Evolutionary conservation across 2,888 invertebrate genomes (phyloP).

Genomic region (Lasioglossum leucozonium): DNA sequence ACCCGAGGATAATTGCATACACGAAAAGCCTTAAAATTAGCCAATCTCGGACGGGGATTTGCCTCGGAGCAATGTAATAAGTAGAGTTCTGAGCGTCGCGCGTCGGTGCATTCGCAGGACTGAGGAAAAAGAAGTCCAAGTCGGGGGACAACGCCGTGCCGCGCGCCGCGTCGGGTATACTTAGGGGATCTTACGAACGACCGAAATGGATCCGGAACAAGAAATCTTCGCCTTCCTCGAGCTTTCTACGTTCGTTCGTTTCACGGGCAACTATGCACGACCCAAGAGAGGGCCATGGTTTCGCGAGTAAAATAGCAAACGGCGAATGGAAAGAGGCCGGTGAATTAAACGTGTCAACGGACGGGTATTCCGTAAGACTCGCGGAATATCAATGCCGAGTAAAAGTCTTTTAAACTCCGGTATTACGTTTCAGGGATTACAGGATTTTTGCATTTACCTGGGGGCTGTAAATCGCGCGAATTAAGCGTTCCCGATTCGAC

Average conservation of each 20-base stretch:
- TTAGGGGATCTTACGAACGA: constrained; percentile 44
- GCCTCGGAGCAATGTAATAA: constrained; percentile 33
- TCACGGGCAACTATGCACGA: constrained; percentile 22
- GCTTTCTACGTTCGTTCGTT: constrained; percentile 23
- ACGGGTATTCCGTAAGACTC: constrained; percentile 2
- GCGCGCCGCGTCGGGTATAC: background rate
- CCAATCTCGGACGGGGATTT: constrained; percentile 25
- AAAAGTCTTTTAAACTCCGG: background rate
- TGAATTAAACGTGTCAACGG: constrained; percentile 30
- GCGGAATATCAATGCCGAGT: background rate
- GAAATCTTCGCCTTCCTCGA: constrained; percentile 34
- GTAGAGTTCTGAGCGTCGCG: constrained; percentile 46
- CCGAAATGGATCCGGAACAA: constrained; percentile 56
- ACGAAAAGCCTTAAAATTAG: constrained; percentile 44
- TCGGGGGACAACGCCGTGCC: constrained; percentile 13
- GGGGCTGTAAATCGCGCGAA: background rate
- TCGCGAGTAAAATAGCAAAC: constrained; percentile 23
- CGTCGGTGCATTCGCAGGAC: background rate
- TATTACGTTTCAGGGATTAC: background rate
- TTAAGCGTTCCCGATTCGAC: background rate
- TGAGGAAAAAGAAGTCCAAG: constrained; percentile 41
- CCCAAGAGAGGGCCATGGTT: background rate
- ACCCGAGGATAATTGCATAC: constrained; percentile 8
- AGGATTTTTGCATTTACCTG: background rate
- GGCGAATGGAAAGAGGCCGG: background rate